A percentile compares a stretch with the other conserved stretches of the same genome.
Conservation (phyloP, 2,113 vertebrate genomes). For the Coregonus clupeaformis region DNA sequence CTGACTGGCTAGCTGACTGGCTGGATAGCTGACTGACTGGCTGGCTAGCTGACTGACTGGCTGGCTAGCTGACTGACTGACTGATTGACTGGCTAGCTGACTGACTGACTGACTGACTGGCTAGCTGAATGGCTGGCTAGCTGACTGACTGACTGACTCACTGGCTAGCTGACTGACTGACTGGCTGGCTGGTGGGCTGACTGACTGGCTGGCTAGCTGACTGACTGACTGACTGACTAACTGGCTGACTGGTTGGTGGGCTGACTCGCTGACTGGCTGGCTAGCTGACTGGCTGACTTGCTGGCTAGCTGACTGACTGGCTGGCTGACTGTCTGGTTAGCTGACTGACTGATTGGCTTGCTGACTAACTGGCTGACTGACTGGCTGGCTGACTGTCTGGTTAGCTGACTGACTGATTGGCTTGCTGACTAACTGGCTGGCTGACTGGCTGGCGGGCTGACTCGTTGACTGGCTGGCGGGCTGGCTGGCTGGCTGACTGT, state of each 20-base stretch:
- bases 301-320: neutral
- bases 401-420: neutral
- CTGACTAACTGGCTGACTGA: neutral
- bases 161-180: neutral
- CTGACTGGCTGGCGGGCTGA: slow-evolving; percentile 1
- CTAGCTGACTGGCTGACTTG: neutral
- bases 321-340: neutral
- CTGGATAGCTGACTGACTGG: neutral
- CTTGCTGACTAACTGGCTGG: neutral
- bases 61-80: neutral
- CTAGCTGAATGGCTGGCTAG: neutral
- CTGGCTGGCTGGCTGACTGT: neutral
- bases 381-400: too few relatives aligned
- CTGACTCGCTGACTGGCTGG: neutral
- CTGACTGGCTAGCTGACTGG: neutral
- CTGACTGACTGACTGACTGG: neutral
- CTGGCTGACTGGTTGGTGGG: neutral
- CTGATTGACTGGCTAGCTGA: neutral
- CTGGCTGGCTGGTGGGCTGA: neutral
- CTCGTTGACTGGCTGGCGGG: neutral
- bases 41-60: neutral
- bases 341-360: neutral
- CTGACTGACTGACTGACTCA: neutral
- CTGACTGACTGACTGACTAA: neutral
- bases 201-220: neutral